Evolutionary conservation across 2,888 invertebrate genomes (phyloP), one percentile per base, ranked within the genome.

Genomic region (Fragum fragum): DNA sequence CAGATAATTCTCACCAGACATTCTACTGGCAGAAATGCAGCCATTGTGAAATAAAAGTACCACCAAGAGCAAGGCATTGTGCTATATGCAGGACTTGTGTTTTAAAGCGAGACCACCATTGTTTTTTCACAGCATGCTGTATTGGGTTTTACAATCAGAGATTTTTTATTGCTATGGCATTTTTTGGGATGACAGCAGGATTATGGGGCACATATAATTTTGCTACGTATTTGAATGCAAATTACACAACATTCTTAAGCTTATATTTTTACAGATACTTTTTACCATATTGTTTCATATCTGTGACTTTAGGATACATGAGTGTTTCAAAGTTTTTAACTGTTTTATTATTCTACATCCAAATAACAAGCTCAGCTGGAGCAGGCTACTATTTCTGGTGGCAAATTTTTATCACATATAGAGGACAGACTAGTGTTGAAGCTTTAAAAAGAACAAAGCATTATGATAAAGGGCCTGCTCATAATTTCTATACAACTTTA

Each of bases 71-170:
- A 39, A 93, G 94, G 70, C 95, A 95, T 84, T 95, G 95, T 79
- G 91, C 93, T 3, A 83, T 95, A 14, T 95, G 95, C 81, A 84
- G 94, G 23, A 83, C 83, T 73, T 95, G 95, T 79, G 91, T 95
- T 14, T 83, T 95, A 18, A 93, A 94, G 18, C 93, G 94, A 66
- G 95, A 95, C 85, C 95, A 95, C 78, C 95, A 95, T 79, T 95
- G 95, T 83, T 94, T 94, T 71, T 92, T 95, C 78, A 89, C 92
- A 1, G 92, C 91, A 16, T 93, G 93, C 36, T 95, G 95, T 83
- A 93, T 95, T 0, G 95, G 95, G 0, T 91, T 95, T 68, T 93
- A 94, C 73, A 95, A 95, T 87, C 95, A 95, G 89, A 89, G 95
- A 28, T 94, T 94, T 83, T 95, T 95, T 85, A 92, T 95, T 42